These are phyloP conservation scores for Drosophila grimshawi DNA, from an alignment of 1,140 invertebrate genomes.

Conservation along the genomic window DNA sequence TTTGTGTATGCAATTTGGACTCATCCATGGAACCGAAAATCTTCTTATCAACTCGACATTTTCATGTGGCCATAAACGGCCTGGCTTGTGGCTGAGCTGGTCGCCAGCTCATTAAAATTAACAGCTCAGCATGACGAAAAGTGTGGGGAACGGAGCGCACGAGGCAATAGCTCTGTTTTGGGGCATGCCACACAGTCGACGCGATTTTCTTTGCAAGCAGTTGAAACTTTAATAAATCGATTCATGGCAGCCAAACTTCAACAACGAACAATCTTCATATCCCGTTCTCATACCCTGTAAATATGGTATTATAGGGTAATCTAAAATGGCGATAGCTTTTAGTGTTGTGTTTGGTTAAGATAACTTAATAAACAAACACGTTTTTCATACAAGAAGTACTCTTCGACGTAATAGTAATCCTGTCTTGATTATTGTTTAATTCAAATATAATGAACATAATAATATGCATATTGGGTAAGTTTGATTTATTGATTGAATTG, in stretches of 20 bases:
- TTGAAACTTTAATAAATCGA: slow-evolving; percentile 23
- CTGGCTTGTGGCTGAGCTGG: slow-evolving; percentile 16
- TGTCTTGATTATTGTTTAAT: too few species aligned
- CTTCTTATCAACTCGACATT: slow-evolving; percentile 17
- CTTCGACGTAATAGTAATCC: too few species aligned
- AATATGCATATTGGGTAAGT: too few species aligned
- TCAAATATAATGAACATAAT: too few species aligned
- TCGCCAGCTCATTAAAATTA: slow-evolving; percentile 31
- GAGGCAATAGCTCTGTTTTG: background rate
- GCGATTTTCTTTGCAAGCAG: background rate
- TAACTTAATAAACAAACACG: too few species aligned
- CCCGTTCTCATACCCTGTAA: background rate
- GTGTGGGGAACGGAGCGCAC: background rate
- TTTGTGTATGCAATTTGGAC: background rate
- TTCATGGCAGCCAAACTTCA: slow-evolving; percentile 11
- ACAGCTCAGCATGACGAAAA: slow-evolving; percentile 4
- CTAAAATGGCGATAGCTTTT: background rate
- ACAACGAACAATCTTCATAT: background rate
- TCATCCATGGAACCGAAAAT: slow-evolving; percentile 2
- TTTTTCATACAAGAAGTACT: too few species aligned
- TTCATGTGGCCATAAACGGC: too few species aligned
- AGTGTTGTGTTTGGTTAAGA: background rate
- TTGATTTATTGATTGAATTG: too few species aligned
- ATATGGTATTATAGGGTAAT: too few species aligned
- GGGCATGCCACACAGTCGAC: slow-evolving; percentile 4